These are phyloP conservation scores for Sitobion miscanthi DNA, from an alignment of 1,140 invertebrate species.

Conservation along the genomic window DNA sequence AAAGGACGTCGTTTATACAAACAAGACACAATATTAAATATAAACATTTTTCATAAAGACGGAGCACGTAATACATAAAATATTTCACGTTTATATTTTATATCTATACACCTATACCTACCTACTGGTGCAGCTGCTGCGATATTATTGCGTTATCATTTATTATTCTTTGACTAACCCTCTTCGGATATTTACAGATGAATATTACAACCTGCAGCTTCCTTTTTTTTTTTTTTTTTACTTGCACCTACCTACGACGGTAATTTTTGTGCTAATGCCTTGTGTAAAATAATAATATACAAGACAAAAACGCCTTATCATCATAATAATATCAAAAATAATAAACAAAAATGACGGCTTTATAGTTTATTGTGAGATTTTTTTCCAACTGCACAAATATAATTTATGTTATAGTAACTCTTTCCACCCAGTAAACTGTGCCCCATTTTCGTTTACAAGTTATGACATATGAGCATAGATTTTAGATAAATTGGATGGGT, in stretches of 20 bases:
- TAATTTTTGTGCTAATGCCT: neutral
- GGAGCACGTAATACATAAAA: neutral
- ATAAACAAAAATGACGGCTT: neutral
- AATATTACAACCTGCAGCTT: neutral
- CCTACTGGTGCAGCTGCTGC: neutral
- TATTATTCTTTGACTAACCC: constrained; percentile 3
- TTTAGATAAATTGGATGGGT: neutral
- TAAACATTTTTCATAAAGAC: constrained; percentile 4
- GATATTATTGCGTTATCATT: constrained; percentile 8
- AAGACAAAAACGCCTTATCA: neutral
- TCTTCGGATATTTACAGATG: neutral
- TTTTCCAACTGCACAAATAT: neutral
- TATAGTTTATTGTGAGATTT: too few species aligned
- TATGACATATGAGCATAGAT: neutral
- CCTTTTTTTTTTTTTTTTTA: neutral
- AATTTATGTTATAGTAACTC: neutral
- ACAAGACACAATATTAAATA: neutral
- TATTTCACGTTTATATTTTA: neutral
- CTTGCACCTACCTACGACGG: neutral
- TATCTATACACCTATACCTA: neutral
- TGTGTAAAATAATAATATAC: neutral
- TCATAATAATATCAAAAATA: neutral
- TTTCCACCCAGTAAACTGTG: too few species aligned
- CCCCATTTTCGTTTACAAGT: neutral
- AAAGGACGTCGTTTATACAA: neutral